These are phyloP conservation scores for Nothoprocta perdicaria DNA, from an alignment of 2,113 vertebrate species.

Conservation along the genomic window DNA sequence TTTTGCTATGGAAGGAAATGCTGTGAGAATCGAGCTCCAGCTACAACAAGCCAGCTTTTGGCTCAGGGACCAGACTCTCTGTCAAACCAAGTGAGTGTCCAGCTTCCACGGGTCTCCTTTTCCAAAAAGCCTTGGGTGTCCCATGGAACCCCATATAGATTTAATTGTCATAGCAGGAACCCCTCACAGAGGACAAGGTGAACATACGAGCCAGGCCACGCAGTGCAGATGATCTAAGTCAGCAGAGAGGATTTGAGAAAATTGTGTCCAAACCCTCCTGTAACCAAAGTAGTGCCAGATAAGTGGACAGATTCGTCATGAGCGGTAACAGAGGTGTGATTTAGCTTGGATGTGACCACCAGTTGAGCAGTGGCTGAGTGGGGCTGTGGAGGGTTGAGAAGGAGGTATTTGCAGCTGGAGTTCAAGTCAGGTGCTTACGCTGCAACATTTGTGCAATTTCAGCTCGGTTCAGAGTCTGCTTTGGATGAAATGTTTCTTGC, in stretches of 20 bases:
- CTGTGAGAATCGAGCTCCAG: neutral
- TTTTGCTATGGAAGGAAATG: conserved; percentile 60
- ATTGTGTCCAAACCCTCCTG: neutral
- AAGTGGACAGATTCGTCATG: no score
- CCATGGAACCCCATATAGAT: rapidly evolving
- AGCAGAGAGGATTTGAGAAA: neutral
- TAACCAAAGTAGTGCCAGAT: neutral
- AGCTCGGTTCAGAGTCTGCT: neutral
- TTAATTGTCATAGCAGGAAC: rapidly evolving
- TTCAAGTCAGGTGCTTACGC: neutral
- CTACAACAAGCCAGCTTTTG: neutral
- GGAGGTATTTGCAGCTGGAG: no score
- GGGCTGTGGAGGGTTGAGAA: neutral
- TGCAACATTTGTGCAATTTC: neutral
- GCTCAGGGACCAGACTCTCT: conserved; percentile 52
- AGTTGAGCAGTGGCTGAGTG: no score
- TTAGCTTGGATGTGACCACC: neutral
- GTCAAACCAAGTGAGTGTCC: conserved; percentile 62
- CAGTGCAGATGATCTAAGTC: rapidly evolving
- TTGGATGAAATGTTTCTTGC: neutral
- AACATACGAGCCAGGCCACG: neutral
- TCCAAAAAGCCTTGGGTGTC: neutral
- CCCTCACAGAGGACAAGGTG: rapidly evolving
- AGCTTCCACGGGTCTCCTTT: neutral
- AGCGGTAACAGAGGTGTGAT: neutral